These are phyloP conservation scores for Helicoverpa assulta DNA, from an alignment of 2,888 invertebrate species.

Conservation along the genomic window DNA sequence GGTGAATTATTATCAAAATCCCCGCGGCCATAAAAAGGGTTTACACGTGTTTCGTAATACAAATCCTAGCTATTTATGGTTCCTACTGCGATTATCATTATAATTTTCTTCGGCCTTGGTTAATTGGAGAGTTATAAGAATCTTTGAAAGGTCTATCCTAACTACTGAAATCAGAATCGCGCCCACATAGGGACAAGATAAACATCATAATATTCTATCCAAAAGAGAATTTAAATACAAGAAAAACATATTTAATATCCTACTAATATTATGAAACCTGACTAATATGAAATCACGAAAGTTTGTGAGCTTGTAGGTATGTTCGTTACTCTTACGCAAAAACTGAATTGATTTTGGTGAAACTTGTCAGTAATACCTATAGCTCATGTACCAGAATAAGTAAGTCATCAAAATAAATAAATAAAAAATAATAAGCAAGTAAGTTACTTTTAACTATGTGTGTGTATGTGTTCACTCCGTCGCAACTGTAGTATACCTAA, in stretches of 20 bases:
- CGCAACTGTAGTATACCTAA: too few relatives aligned
- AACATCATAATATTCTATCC: background rate
- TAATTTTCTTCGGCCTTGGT: conserved; percentile 13
- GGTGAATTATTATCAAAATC: background rate
- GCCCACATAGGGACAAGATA: background rate
- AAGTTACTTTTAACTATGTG: too few relatives aligned
- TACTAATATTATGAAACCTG: too few relatives aligned
- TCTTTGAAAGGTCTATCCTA: background rate
- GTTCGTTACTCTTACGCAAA: too few relatives aligned
- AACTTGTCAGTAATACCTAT: too few relatives aligned
- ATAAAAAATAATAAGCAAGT: too few relatives aligned
- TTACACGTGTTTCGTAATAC: conserved; percentile 24
- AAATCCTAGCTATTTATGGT: background rate
- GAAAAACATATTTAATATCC: background rate
- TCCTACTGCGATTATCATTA: conserved; percentile 4
- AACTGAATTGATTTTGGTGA: too few relatives aligned
- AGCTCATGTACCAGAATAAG: too few relatives aligned
- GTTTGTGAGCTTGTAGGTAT: too few relatives aligned
- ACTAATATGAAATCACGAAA: too few relatives aligned
- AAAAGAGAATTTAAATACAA: background rate
- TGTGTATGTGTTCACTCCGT: too few relatives aligned
- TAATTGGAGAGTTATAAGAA: background rate
- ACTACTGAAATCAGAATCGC: background rate
- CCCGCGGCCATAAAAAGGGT: background rate
- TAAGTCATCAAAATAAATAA: too few relatives aligned